Percentiles rank a stretch among this genome's conserved stretches.
These are phyloP conservation scores for Willisornis vidua DNA, from an alignment of 2,113 vertebrate species.

Conservation along the genomic window DNA sequence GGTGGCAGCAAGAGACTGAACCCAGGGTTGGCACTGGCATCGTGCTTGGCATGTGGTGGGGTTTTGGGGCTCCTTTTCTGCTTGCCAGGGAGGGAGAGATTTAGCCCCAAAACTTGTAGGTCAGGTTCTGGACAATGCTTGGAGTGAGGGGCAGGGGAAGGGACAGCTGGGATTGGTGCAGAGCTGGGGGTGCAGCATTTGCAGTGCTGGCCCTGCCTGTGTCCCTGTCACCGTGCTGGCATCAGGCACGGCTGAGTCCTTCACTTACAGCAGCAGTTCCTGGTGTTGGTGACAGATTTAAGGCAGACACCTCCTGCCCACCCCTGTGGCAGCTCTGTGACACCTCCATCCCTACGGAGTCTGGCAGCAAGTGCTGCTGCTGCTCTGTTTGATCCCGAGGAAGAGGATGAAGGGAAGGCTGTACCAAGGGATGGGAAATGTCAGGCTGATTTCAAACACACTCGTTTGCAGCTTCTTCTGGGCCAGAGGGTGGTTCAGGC, in stretches of 20 bases:
- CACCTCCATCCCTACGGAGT: not conserved
- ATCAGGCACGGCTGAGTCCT: fast-evolving
- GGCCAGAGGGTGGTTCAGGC: not conserved
- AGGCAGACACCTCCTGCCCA: not conserved
- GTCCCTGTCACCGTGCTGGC: not conserved
- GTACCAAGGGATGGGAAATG: not conserved
- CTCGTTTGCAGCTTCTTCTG: not conserved
- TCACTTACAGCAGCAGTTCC: fast-evolving
- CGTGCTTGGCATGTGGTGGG: not conserved
- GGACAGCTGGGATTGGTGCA: fast-evolving
- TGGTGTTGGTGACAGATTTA: fast-evolving
- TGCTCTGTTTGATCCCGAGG: not conserved
- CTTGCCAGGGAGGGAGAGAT: not conserved
- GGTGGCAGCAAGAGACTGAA: not conserved
- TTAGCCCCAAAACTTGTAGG: not conserved
- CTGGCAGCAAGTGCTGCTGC: not conserved
- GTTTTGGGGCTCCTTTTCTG: not conserved
- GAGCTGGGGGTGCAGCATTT: not conserved
- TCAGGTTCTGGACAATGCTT: fast-evolving
- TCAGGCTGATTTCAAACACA: not conserved
- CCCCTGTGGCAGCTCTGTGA: not conserved
- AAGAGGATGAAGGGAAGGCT: not conserved
- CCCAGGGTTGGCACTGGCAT: not conserved
- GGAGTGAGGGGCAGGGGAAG: not conserved
- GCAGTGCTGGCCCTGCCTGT: not conserved